phyloP scores from a whole-genome alignment of 1,140 invertebrate species.

The Drosophila seguyi region DNA sequence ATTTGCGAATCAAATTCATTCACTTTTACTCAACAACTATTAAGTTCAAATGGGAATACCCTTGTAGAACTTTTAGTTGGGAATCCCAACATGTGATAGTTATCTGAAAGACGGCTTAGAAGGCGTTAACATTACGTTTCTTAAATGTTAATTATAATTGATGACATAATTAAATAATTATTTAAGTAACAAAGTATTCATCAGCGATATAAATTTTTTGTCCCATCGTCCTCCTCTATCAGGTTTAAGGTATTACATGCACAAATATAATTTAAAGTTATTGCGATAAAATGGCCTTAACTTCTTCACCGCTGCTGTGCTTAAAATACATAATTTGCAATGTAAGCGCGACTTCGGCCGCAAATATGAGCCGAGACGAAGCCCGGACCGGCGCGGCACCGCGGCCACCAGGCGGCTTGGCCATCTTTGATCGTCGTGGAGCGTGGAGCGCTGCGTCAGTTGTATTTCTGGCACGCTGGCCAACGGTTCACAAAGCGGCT shows the following conservation, averaged over 20 bases:
- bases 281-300: neutral
- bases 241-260: neutral
- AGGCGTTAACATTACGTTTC: too few relatives aligned
- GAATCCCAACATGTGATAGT: neutral
- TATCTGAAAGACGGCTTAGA: neutral
- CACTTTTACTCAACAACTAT: neutral
- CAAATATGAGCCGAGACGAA: conserved; percentile 33
- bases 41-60: neutral
- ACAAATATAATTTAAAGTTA: neutral
- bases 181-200: neutral
- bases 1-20: neutral
- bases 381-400: neutral
- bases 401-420: conserved; percentile 25
- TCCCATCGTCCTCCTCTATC: neutral
- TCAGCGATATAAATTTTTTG: neutral
- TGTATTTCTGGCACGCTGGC: conserved; percentile 75
- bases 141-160: too few relatives aligned
- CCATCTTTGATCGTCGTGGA: conserved; percentile 46
- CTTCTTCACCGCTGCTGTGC: conserved; percentile 18
- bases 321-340: conserved; percentile 54
- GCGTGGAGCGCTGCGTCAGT: conserved; percentile 51
- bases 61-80: neutral
- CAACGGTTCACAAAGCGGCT: conserved; percentile 75
- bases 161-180: neutral
- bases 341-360: conserved; percentile 35